These are phyloP conservation scores for Pipa parva DNA, from an alignment of 2,113 vertebrate species.

Conservation along the genomic window DNA sequence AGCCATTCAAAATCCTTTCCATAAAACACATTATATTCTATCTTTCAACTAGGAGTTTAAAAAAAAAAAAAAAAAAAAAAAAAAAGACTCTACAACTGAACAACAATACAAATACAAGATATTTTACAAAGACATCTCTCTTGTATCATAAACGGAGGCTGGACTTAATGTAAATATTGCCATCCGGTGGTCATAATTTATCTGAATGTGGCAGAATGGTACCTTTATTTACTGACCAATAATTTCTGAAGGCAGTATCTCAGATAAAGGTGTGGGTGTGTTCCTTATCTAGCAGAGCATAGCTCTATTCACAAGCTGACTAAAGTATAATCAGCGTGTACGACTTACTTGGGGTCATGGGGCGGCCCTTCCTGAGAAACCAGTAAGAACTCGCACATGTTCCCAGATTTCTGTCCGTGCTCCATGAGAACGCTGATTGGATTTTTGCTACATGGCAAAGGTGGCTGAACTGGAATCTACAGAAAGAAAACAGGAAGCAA, in stretches of 20 bases:
- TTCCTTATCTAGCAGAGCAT: too few relatives aligned
- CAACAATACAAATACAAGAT: not conserved
- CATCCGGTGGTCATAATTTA: too few relatives aligned
- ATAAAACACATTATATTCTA: too few relatives aligned
- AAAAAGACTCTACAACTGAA: not conserved
- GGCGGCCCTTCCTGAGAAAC: constrained; percentile 87
- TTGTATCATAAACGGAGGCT: too few relatives aligned
- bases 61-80: not conserved
- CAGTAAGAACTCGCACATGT: constrained; percentile 81
- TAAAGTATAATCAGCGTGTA: too few relatives aligned
- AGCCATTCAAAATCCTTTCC: too few relatives aligned
- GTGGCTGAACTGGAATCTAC: constrained; percentile 44
- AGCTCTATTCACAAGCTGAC: too few relatives aligned
- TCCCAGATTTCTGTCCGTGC: constrained; percentile 84
- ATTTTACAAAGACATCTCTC: too few relatives aligned
- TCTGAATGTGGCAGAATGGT: too few relatives aligned
- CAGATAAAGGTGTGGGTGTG: not conserved
- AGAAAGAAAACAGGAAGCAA: not conserved
- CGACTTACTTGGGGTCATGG: constrained; percentile 87
- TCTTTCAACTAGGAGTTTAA: too few relatives aligned
- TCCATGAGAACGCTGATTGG: constrained; percentile 87
- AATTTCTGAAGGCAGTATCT: not conserved
- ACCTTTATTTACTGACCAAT: too few relatives aligned
- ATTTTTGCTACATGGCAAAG: constrained; percentile 79
- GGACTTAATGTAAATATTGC: too few relatives aligned